Percentiles rank a stretch among this genome's conserved stretches.
Conservation (phyloP, 1,140 invertebrate genomes). For the Drepana arcuata region DNA sequence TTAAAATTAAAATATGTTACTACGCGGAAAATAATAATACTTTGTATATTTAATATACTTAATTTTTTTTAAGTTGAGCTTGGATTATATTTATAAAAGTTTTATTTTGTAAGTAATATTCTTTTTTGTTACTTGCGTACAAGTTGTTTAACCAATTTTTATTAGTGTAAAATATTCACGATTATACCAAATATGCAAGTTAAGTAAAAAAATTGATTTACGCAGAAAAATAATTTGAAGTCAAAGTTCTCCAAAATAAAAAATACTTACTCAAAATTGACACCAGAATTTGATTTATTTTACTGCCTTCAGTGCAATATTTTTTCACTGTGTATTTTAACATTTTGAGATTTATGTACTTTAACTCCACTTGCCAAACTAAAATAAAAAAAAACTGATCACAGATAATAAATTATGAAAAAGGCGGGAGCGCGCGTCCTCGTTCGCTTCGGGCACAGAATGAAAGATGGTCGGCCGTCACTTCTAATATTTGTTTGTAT, state of each 20-base stretch:
- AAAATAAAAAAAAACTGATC: no score
- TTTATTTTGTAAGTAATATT: not conserved
- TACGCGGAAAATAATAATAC: no score
- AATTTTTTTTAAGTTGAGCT: not conserved
- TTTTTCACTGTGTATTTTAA: conserved; percentile 59
- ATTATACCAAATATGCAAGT: not conserved
- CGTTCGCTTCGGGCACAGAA: conserved; percentile 22
- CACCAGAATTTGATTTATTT: conserved; percentile 46
- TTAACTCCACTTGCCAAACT: no score
- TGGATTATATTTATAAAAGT: not conserved
- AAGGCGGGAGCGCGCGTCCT: conserved; percentile 22
- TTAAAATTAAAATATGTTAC: no score
- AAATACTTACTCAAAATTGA: conserved; percentile 43
- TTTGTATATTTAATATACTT: no score
- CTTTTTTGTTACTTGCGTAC: not conserved
- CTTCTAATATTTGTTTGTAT: no score
- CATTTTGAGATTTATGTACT: conserved; percentile 34
- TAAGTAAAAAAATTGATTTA: conserved; percentile 6
- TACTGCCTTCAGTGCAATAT: conserved; percentile 56
- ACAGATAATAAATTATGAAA: conserved; percentile 12
- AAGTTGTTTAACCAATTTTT: not conserved
- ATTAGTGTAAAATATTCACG: not conserved
- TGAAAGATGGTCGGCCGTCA: no score
- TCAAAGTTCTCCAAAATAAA: no score
- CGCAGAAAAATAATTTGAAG: no score